Evolutionary conservation across 35 echinoderm and acorn worm species (phyloP).

Genomic region (Eucidaris tribuloides): DNA sequence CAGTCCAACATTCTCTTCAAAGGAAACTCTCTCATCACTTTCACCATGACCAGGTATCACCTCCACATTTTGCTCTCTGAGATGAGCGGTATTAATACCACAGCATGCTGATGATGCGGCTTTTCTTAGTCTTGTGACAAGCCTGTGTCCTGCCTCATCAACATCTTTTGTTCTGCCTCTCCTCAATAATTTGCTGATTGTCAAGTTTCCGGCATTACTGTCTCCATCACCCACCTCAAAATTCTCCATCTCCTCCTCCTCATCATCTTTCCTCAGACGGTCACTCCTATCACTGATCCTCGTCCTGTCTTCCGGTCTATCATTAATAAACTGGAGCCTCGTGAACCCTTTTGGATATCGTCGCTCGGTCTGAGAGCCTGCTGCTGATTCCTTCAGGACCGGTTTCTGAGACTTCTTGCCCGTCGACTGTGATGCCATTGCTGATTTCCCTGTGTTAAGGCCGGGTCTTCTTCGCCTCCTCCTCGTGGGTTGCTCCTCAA

Average conservation of each 20-base stretch:
- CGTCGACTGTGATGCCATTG: background rate
- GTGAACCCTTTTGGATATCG: background rate
- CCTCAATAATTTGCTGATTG: background rate
- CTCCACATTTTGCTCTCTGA: no score
- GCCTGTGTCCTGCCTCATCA: no score
- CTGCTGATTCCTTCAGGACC: background rate
- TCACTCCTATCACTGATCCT: background rate
- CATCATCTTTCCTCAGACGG: background rate
- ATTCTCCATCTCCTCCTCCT: background rate
- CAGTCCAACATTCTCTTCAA: no score
- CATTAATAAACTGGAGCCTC: background rate
- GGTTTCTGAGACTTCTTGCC: background rate
- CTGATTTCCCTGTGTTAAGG: background rate
- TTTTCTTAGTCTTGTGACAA: background rate
- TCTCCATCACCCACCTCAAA: background rate
- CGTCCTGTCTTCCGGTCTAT: background rate
- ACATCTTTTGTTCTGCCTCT: no score
- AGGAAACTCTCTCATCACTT: no score
- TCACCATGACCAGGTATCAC: no score
- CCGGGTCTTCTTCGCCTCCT: background rate
- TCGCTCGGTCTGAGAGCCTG: no score
- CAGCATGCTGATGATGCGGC: no score
- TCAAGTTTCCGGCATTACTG: background rate
- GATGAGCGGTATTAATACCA: no score
- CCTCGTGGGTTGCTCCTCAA: background rate